Conservation (phyloP, 2,888 invertebrate species). For the Barypeithes pellucidus region DNA sequence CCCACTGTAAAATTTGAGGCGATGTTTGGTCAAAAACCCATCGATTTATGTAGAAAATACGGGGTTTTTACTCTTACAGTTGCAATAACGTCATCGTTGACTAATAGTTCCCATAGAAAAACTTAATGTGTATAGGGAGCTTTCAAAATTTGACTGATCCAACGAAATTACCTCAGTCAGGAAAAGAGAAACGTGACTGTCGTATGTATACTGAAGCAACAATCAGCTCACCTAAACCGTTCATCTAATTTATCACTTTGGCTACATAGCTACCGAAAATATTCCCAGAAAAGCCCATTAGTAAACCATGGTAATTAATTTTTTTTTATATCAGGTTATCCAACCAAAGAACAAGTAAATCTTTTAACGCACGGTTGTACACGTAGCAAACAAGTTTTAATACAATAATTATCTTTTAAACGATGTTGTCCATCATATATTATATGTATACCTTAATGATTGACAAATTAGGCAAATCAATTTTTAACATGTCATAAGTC, state of each 20-base stretch:
- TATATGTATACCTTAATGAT: conserved; percentile 13
- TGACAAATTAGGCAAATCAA: conserved; percentile 8
- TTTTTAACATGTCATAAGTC: neutral
- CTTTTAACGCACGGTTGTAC: conserved; percentile 11
- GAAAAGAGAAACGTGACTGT: conserved; percentile 22
- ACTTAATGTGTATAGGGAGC: too few species aligned
- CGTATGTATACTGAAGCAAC: conserved; percentile 12
- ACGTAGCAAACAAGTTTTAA: neutral
- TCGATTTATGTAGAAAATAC: too few species aligned
- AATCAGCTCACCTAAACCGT: conserved; percentile 18
- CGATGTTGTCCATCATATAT: neutral
- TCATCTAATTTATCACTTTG: conserved; percentile 32
- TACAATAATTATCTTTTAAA: conserved; percentile 21
- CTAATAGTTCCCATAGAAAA: neutral
- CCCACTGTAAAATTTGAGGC: too few species aligned
- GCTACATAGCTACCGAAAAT: conserved; percentile 30
- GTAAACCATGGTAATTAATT: conserved; percentile 31
- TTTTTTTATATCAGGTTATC: conserved; percentile 33
- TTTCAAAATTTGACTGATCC: neutral
- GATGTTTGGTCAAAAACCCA: too few species aligned
- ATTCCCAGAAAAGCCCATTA: conserved; percentile 41
- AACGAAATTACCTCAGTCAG: conserved; percentile 13
- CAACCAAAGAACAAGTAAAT: conserved; percentile 16
- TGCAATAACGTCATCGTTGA: too few species aligned
- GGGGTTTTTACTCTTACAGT: too few species aligned